Evolutionary conservation across 1,140 invertebrate genomes (phyloP), one percentile per base, ranked within the genome.

Genomic region (Ptiloglossa arizonensis): DNA sequence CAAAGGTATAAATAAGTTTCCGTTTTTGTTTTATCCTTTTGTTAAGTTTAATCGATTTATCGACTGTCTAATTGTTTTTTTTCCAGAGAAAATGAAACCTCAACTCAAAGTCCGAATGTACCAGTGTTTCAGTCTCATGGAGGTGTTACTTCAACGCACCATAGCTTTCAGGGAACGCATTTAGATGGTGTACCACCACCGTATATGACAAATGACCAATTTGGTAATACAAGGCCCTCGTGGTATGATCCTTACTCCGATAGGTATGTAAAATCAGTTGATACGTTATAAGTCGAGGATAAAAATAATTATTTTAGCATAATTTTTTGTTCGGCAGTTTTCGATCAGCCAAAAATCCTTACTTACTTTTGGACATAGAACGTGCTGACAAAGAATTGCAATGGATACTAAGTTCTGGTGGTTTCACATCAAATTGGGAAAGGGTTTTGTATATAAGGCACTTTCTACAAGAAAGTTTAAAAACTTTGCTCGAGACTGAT

Each of bases 401-500:
- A 78, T 93, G 90, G 82, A 91, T 94, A 60, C 82, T 94, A 62
- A 93, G 90, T 86, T 92, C 91, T 2, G 93, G 93, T 22, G 87
- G 89, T 56, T 83, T 93, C 19, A 79, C 79, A n/a, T 60, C 88
- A 41, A 86, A 93, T 86, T 95, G 94, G 93, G 92, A 93, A 2
- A 90, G 91, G 46, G 93, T 95, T 46, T 87, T 89, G 19, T 89
- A 89, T 24, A 90, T 93, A 57, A 86, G 95, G 66, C 81, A 92
- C 13, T 94, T 94, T 72, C 90, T 98, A 66, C 95, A 97, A 92
- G 93, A 95, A 70, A 94, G 95, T 41, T 95, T 97, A 59, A 94
- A 96, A 86, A 95, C 94, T 71, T 92, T 98, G 4, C 92, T 98
- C 1, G 91, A 96, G 80, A 94, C 95, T 22, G 97, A 98, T 91